Conservation (phyloP, 2,113 vertebrate species). For the Rallus limicola region DNA sequence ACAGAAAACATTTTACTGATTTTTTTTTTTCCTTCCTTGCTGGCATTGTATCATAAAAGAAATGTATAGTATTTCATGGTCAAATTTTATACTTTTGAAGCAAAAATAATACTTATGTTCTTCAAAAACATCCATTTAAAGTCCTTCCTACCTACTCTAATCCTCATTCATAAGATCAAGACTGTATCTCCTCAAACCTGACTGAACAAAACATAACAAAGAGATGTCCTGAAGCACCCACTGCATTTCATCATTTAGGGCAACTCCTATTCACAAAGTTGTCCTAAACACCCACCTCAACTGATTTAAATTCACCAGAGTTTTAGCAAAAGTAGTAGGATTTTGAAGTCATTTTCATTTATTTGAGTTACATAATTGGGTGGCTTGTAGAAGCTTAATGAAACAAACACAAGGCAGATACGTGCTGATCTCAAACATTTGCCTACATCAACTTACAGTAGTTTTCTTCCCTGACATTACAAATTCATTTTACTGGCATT, state of each 20-base stretch:
- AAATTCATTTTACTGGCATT: constrained; percentile 36
- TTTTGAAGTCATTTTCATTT: constrained; percentile 75
- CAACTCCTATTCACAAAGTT: background rate
- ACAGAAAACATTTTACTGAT: background rate
- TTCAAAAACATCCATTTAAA: background rate
- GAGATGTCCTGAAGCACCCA: background rate
- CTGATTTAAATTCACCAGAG: constrained; percentile 70
- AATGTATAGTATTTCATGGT: background rate
- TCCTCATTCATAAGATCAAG: background rate
- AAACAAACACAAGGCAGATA: constrained; percentile 72
- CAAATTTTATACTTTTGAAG: background rate
- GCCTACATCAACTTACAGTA: background rate
- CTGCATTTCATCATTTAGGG: background rate
- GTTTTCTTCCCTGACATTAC: constrained; percentile 3
- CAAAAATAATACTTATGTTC: background rate
- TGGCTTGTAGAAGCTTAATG: constrained; percentile 74
- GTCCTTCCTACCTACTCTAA: background rate
- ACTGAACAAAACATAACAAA: background rate
- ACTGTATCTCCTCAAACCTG: background rate
- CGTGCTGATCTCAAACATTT: constrained; percentile 23
- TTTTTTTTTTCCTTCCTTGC: background rate
- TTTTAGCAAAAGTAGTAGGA: constrained; percentile 65
- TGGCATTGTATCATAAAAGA: background rate
- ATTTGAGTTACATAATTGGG: constrained; percentile 79
- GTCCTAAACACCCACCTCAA: constrained; percentile 16